Base-by-base conservation (phyloP, 2,113 vertebrate species). In the Scomber colias region DNA sequence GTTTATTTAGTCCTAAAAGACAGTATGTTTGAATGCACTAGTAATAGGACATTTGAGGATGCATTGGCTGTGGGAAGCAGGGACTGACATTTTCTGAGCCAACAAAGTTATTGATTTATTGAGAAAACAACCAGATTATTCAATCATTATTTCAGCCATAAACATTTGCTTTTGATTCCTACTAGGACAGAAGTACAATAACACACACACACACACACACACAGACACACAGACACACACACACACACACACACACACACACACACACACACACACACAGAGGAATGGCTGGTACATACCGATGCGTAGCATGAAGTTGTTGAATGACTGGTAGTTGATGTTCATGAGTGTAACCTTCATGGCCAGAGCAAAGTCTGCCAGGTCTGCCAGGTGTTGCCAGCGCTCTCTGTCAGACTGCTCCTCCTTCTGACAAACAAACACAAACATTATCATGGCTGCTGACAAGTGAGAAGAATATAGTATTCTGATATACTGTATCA, bases 281-380 rank as follows among this genome's bases (percentile, higher is more conserved):
- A 16, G 16, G 51, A 3, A 3, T n/a, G 16, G 19, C 19, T 0
- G 24, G 12, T 7, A 89, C 95, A 90, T 90, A 96, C 98, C 98
- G 15, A 99, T 99, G 19, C 98, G 96, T 13, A 99, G 95, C 98
- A 99, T 99, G 95, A 99, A 99, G 95, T 99, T 99, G 90, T 99
- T 99, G 93, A 99, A 99, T 17, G 98, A 99, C 88, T 99, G 98
- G 81, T 99, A 98, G 93, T 99, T 99, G 93, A 99, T 99, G 93
- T 99, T 99, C 90, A 97, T 98, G 17, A 99, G 93, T 0, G 98
- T 98, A 71, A 98, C 97, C 88, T 99, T 99, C 98, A 99, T 99
- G 79, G 98, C 96, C 17, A 99, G 84, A 2, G 97, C 97, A 10
- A 99, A 99, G 92, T 99, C 98, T 0, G 97, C 97, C 77, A 99